phyloP scores from a whole-genome alignment of 2,888 invertebrate species.

The Hipparchia semele region DNA sequence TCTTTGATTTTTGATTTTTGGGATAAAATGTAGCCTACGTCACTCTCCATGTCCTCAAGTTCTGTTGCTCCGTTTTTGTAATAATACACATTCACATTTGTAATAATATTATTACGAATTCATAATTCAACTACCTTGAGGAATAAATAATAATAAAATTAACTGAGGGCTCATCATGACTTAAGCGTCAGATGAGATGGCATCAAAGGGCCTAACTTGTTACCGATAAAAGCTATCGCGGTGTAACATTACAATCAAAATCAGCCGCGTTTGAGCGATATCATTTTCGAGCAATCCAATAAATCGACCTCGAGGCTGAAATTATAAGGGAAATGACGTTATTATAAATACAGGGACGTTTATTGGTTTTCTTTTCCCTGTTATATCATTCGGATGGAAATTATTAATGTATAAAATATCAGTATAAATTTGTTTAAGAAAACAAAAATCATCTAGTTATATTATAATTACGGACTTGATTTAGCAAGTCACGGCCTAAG shows the following conservation, averaged over 20 bases:
- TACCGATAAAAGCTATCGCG: not conserved
- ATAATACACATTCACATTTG: too few species aligned
- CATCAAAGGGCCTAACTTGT: not conserved
- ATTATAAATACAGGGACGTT: slow-evolving; percentile 37
- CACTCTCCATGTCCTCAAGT: too few species aligned
- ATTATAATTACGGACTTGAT: too few species aligned
- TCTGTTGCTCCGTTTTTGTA: too few species aligned
- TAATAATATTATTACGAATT: too few species aligned
- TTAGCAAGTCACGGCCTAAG: too few species aligned
- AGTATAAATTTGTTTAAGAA: not conserved
- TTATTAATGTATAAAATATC: slow-evolving; percentile 18
- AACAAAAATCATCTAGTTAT: too few species aligned
- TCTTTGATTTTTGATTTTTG: too few species aligned
- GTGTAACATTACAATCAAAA: slow-evolving; percentile 13
- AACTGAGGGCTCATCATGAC: too few species aligned
- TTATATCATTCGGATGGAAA: slow-evolving; percentile 21
- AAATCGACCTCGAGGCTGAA: slow-evolving; percentile 30
- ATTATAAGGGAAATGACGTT: slow-evolving; percentile 33
- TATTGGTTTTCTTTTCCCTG: slow-evolving; percentile 35
- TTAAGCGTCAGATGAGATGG: not conserved
- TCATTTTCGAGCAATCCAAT: slow-evolving; percentile 35
- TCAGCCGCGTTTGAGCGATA: slow-evolving; percentile 18
- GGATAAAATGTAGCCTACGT: too few species aligned
- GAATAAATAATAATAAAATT: too few species aligned
- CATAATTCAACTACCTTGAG: too few species aligned